These are phyloP conservation scores for Dusona sp. DNA, from an alignment of 2,888 invertebrate genomes.

Conservation along the genomic window DNA sequence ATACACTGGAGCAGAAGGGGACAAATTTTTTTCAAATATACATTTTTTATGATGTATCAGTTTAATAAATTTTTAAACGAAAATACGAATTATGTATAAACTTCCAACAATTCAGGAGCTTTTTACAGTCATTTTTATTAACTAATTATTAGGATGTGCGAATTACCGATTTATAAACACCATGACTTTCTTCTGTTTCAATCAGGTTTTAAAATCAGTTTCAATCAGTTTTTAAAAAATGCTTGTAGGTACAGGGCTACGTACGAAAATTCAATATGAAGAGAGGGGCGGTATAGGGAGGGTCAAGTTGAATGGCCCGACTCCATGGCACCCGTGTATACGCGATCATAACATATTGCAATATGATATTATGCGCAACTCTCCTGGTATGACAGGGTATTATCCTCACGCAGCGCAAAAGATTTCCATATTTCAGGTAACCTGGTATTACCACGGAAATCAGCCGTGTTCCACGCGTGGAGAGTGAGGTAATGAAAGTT, in stretches of 20 bases:
- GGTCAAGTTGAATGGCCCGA: conserved; percentile 72
- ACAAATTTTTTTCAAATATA: background rate
- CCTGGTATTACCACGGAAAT: conserved; percentile 82
- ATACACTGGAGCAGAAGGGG: background rate
- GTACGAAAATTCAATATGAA: conserved; percentile 24
- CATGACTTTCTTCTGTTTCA: background rate
- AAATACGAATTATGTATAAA: background rate
- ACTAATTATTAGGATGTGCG: background rate
- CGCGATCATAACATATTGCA: conserved; percentile 81
- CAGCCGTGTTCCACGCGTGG: conserved; percentile 72
- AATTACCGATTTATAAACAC: background rate
- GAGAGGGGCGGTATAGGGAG: conserved; percentile 12
- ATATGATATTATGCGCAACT: conserved; percentile 83
- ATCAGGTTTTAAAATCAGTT: too few relatives aligned
- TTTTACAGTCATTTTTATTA: background rate
- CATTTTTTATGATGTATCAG: background rate
- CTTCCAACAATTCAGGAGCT: background rate
- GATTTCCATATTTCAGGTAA: conserved; percentile 83
- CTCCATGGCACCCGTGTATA: conserved; percentile 73
- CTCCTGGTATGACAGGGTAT: conserved; percentile 83
- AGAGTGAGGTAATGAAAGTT: conserved; percentile 34
- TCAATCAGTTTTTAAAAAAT: too few relatives aligned
- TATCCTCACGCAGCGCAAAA: conserved; percentile 83
- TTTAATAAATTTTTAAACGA: background rate
- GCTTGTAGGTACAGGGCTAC: conserved; percentile 7